A percentile compares a stretch with the other conserved stretches of the same genome.
These are phyloP conservation scores for Cygnus buccinator DNA, from an alignment of 2,113 vertebrate genomes.

Conservation along the genomic window DNA sequence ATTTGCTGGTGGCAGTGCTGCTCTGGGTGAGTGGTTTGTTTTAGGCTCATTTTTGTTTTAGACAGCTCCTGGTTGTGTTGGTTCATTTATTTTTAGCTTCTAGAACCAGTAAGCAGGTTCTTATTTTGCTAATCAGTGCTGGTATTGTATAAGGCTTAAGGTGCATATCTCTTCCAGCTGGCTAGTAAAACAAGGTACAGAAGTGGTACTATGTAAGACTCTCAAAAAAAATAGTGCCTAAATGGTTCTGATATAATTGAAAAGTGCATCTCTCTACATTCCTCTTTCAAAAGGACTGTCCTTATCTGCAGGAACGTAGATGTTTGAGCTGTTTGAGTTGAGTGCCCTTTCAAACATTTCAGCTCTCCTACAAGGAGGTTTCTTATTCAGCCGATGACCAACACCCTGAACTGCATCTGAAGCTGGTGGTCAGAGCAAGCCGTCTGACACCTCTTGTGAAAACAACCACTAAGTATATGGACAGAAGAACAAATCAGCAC, in stretches of 20 bases:
- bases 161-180: background rate
- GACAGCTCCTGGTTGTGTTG: background rate
- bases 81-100: constrained; percentile 8
- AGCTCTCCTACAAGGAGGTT: background rate
- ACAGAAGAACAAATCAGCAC: background rate
- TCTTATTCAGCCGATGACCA: background rate
- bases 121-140: background rate
- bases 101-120: background rate
- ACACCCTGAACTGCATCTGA: background rate
- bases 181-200: background rate
- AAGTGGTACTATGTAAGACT: background rate
- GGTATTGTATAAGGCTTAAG: background rate
- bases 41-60: background rate
- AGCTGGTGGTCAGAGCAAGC: background rate
- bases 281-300: background rate
- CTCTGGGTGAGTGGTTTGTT: background rate
- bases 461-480: rapidly evolving
- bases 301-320: background rate
- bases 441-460: background rate
- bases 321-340: background rate
- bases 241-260: background rate
- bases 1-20: background rate
- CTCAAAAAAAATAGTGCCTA: background rate
- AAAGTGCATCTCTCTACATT: constrained; percentile 25
- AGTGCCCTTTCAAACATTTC: background rate